Percentiles rank a stretch among this genome's conserved stretches.
Evolutionary conservation across 2,113 vertebrate species (phyloP).

Genomic region (Centropus bengalensis): DNA sequence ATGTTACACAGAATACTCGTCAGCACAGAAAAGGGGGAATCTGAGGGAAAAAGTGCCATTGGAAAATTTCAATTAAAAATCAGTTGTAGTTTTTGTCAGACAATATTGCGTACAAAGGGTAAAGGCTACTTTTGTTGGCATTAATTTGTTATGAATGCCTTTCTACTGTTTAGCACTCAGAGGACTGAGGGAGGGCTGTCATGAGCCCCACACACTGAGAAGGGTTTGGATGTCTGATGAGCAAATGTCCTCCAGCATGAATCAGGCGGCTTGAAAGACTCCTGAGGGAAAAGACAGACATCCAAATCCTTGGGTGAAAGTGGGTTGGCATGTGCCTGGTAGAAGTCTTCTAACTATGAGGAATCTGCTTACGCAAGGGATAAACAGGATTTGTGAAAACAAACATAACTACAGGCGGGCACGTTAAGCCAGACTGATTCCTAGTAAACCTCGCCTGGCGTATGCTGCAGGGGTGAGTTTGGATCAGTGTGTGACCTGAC

Average conservation of each 20-base stretch:
- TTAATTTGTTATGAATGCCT: neutral
- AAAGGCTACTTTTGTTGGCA: neutral
- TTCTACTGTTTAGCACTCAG: neutral
- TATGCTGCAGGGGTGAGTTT: neutral
- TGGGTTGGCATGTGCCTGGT: neutral
- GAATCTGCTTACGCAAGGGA: neutral
- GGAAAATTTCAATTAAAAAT: neutral
- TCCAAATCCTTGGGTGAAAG: neutral
- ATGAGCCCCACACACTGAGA: neutral
- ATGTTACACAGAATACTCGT: neutral
- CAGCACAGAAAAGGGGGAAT: neutral
- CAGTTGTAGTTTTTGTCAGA: neutral
- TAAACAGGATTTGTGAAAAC: constrained; percentile 53
- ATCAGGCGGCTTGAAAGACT: neutral
- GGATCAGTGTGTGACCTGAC: constrained; percentile 25
- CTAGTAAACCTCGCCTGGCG: neutral
- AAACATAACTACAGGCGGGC: constrained; percentile 30
- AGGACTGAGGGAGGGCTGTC: neutral
- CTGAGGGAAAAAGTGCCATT: neutral
- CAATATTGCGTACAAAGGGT: neutral
- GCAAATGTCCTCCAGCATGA: neutral
- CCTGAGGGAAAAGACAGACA: neutral
- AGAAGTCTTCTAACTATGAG: neutral
- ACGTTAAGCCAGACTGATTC: neutral
- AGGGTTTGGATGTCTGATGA: neutral